Evolutionary conservation across 2,888 invertebrate species (phyloP).

Genomic region (Nomada goodeniana): DNA sequence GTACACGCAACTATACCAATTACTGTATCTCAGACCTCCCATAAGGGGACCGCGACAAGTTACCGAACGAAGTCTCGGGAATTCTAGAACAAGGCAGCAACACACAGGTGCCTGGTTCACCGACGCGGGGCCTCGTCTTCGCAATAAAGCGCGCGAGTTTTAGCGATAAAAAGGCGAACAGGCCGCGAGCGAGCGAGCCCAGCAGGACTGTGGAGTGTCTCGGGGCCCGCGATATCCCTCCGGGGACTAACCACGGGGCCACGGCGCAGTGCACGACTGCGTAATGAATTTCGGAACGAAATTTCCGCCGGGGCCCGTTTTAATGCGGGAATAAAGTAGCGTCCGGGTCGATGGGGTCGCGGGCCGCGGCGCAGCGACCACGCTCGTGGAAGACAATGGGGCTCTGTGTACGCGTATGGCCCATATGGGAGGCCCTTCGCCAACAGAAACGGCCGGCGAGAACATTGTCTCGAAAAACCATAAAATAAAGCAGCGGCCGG

Average conservation of each 20-base stretch:
- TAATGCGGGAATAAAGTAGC: slow-evolving; percentile 81
- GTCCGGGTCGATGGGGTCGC: slow-evolving; percentile 82
- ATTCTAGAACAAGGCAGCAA: slow-evolving; percentile 5
- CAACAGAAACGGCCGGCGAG: slow-evolving; percentile 76
- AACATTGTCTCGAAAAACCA: slow-evolving; percentile 83
- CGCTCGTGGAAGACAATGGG: slow-evolving; percentile 79
- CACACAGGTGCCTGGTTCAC: slow-evolving; percentile 42
- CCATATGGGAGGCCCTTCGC: slow-evolving; percentile 79
- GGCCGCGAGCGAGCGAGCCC: slow-evolving; percentile 42
- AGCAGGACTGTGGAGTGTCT: slow-evolving; percentile 39
- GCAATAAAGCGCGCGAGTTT: slow-evolving; percentile 64
- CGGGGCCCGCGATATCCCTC: slow-evolving; percentile 17
- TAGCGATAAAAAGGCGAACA: slow-evolving; percentile 63
- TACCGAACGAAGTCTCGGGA: not conserved
- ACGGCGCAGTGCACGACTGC: slow-evolving; percentile 53
- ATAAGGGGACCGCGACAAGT: not conserved
- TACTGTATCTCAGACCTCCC: not conserved
- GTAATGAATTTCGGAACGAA: slow-evolving; percentile 76
- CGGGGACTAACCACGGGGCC: slow-evolving; percentile 28
- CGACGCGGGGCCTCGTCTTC: slow-evolving; percentile 4
- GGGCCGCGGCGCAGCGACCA: slow-evolving; percentile 63
- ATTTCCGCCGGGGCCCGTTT: slow-evolving; percentile 73
- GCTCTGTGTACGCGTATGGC: slow-evolving; percentile 67
- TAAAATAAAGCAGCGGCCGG: slow-evolving; percentile 82
- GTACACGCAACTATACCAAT: not conserved